Base-by-base conservation (phyloP, 1,140 invertebrate species). In the Drosophila quadrilineata region DNA sequence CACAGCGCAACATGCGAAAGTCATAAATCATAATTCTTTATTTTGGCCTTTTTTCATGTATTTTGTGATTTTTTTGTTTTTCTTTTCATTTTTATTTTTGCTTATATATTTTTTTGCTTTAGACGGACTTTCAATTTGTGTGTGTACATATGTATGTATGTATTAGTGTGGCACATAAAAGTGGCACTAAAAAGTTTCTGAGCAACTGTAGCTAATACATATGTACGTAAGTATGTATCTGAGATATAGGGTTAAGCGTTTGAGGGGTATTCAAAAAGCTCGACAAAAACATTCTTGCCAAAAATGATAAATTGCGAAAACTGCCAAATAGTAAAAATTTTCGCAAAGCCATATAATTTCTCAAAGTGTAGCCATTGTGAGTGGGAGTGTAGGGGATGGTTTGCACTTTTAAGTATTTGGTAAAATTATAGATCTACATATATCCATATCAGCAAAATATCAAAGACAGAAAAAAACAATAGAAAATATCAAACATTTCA, bases 21-120 rank as follows among this genome's bases (percentile, higher is more conserved):
- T 77, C 74, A 85, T 85, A 85, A 85, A 85, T 85, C 77, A 84
- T 84, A 84, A 74, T 84, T 77, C 64, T 77, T 71, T 80, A 71
- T 67, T 74, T 75, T 72, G 53, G 53, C 48, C 56, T 56, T 63
- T 41, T 38, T 41, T 33, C 12, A 10, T n/a, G n/a, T 33, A 1
- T 38, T 17, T 16, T 60, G 52, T 57, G 21, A 24, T 41, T 67
- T 62, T 60, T 69, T 31, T 36, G 21, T 58, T 54, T 38, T 17
- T 50, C 10, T 28, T 24, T 38, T 26, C 26, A 40, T 45, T 56
- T 40, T 28, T 28, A 40, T 40, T 36, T 36, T n/a, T n/a, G n/a
- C 17, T 9, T 14, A 24, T 36, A 64, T 36, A 54, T 45, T 48
- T 17, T 28, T 52, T 52, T 49, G 45, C 40, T 49, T 31, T 57